Percentiles rank a stretch among this genome's conserved stretches.
Conservation (phyloP, 2,797 vertebrate genomes). For the Squalus acanthias region DNA sequence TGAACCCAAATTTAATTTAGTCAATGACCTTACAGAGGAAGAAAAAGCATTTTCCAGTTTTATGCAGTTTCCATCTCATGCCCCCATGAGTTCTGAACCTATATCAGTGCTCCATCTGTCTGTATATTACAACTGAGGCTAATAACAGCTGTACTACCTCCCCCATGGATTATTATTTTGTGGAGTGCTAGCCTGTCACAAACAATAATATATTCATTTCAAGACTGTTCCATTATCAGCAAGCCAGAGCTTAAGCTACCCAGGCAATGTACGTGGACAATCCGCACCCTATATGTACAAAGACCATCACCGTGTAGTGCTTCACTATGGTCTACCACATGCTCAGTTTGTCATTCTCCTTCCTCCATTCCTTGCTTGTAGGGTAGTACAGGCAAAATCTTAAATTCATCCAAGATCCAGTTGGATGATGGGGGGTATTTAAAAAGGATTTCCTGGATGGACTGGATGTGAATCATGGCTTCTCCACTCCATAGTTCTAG, state of each 20-base stretch:
- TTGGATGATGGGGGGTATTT: background rate
- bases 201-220: background rate
- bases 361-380: background rate
- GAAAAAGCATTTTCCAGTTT: background rate
- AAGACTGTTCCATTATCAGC: background rate
- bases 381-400: background rate
- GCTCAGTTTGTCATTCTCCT: background rate
- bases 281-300: background rate
- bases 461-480: background rate
- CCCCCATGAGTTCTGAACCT: background rate
- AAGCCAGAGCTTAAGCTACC: background rate
- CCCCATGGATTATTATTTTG: background rate
- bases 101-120: background rate
- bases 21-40: background rate
- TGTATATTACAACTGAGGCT: background rate
- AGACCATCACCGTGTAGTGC: background rate
- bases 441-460: background rate
- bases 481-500: background rate
- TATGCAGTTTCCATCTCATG: background rate
- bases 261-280: background rate
- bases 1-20: background rate
- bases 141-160: background rate
- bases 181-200: background rate
- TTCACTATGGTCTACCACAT: background rate
- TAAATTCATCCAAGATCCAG: background rate